Base-by-base conservation (phyloP, 2,888 invertebrate species). In the Drosophila austrosaltans region DNA sequence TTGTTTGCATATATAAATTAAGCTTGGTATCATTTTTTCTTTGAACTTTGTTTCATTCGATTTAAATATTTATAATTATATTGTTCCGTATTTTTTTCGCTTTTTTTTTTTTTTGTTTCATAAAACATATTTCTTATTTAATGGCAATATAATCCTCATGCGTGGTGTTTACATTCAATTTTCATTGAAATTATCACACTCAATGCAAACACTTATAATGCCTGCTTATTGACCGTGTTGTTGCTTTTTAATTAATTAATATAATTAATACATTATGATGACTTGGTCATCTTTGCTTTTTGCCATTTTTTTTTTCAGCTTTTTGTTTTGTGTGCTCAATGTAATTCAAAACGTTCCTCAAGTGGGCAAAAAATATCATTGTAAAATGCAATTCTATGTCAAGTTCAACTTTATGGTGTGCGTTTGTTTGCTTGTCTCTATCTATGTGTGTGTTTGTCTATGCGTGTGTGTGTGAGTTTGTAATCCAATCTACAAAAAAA, bases 81-180 rank as follows among this genome's bases (percentile, higher is more conserved):
- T 67, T 22, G 12, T 57, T 57, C 5, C 1, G 30, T 5, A 22
- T 57, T 22, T 36, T 36, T 48, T 57, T 12, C 0, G 30, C 1
- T 36, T 57, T 22, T 36, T 36, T n/a, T n/a, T n/a, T 48, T 48
- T 25, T 25, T 3, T 44, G 1, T 44, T 44, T 28, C 28, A 28
- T 28, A 28, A 28, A 25, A 12, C 48, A 48, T 48, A 48, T 48
- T 48, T 36, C 57, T 22, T 36, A 4, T 39, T 57, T 57, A 57
- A 57, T 39, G 57, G 57, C 36, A 10, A 36, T 57, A 22, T 63
- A 76, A 69, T 69, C 66, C 57, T n/a, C 25, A 36, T 39, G 20
- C 22, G 36, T 30, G n/a, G 40, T 83, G 70, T 73, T 79, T 85
- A 65, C 63, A 54, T 78, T 82, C 66, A 66, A 74, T 72, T 74